Evolutionary conservation across 2,888 invertebrate species (phyloP).

Genomic region (Dryadula phaetusa): DNA sequence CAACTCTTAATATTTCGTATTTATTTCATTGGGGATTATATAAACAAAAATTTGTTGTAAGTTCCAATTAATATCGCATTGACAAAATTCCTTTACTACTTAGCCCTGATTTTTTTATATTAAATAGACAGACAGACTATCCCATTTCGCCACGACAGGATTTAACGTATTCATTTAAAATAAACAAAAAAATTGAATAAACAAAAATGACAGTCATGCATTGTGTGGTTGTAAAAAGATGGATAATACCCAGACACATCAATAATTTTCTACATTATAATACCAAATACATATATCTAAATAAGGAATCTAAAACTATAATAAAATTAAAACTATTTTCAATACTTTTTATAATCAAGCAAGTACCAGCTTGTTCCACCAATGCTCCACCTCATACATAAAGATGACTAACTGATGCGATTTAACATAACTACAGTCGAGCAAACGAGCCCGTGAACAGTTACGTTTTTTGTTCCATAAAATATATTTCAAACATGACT

Average conservation of each 20-base stretch:
- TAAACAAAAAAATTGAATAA: too few species aligned
- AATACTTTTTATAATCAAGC: constrained; percentile 13
- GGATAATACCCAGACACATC: too few species aligned
- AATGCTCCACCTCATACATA: constrained; percentile 24
- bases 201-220: too few species aligned
- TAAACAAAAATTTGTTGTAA: too few species aligned
- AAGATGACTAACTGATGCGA: constrained; percentile 29
- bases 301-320: background rate
- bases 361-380: constrained; percentile 11
- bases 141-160: too few species aligned
- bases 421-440: constrained; percentile 25
- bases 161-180: too few species aligned
- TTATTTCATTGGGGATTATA: background rate
- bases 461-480: constrained; percentile 32
- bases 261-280: too few species aligned
- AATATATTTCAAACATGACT: constrained; percentile 27
- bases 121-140: too few species aligned
- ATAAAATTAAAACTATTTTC: background rate
- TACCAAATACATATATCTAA: background rate
- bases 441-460: constrained; percentile 30
- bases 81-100: too few species aligned
- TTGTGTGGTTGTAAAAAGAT: too few species aligned
- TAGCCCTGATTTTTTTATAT: too few species aligned
- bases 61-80: too few species aligned
- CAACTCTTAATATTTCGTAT: constrained; percentile 7